Percentiles rank a stretch among this genome's conserved stretches.
phyloP scores from a whole-genome alignment of 2,888 invertebrate species.

The Thecocarcelia acutangulata region DNA sequence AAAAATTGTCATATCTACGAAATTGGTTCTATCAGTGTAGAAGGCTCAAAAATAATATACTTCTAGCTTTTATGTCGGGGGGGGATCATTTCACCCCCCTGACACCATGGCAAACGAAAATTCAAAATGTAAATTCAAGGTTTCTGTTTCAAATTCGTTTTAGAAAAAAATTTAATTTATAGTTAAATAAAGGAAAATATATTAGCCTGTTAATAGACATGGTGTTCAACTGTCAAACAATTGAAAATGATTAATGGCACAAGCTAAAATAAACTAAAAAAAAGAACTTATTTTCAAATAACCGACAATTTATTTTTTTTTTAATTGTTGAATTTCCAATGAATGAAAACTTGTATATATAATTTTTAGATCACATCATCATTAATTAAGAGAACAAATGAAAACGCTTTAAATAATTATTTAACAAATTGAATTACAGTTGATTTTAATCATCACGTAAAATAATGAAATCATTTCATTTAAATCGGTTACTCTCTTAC shows the following conservation, averaged over 20 bases:
- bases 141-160: not conserved
- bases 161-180: slow-evolving; percentile 6
- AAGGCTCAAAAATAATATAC: no score
- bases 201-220: slow-evolving; percentile 22
- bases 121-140: no score
- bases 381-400: not conserved
- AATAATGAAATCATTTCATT: slow-evolving; percentile 51
- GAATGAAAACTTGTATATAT: slow-evolving; percentile 37
- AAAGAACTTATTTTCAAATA: slow-evolving; percentile 41
- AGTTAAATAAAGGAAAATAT: slow-evolving; percentile 15
- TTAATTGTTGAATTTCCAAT: slow-evolving; percentile 30
- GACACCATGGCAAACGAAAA: no score
- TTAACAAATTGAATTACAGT: slow-evolving; percentile 12
- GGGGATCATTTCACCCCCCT: no score
- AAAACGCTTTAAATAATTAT: slow-evolving; percentile 2
- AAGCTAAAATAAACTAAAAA: slow-evolving; percentile 14
- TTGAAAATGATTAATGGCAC: slow-evolving; percentile 47
- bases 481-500: slow-evolving; percentile 30
- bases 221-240: slow-evolving; percentile 12
- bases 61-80: no score
- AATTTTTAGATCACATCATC: slow-evolving; percentile 48
- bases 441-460: slow-evolving; percentile 23
- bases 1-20: no score
- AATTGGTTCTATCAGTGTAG: no score
- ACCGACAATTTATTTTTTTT: slow-evolving; percentile 26